Evolutionary conservation across 2,888 invertebrate genomes (phyloP).

Genomic region (Syrista parreyssii): DNA sequence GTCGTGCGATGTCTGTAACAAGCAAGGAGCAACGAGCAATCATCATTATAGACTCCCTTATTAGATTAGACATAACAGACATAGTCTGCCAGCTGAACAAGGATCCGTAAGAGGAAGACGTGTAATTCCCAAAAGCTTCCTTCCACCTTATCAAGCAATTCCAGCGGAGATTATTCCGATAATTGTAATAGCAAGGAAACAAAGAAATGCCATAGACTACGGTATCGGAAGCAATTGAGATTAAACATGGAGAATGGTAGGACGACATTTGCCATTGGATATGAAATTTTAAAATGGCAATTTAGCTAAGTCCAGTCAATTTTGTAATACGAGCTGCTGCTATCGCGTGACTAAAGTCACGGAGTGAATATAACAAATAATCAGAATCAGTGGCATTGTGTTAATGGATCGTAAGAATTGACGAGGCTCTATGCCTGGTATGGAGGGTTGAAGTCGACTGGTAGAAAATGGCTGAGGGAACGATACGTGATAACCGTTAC

Average conservation of each 20-base stretch:
- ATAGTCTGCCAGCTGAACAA: background rate
- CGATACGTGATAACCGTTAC: conserved; percentile 22
- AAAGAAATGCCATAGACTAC: background rate
- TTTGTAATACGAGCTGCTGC: background rate
- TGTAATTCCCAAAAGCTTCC: background rate
- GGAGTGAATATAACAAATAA: background rate
- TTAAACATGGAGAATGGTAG: background rate
- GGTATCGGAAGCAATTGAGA: background rate
- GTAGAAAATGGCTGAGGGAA: conserved; percentile 6
- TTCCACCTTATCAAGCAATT: background rate
- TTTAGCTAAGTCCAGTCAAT: background rate
- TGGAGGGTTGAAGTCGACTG: conserved; percentile 1
- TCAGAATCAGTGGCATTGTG: conserved; percentile 14
- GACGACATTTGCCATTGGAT: background rate
- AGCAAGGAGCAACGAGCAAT: background rate
- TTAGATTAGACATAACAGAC: background rate
- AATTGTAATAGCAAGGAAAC: background rate
- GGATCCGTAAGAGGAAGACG: background rate
- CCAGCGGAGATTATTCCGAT: background rate
- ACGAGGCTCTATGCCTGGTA: conserved; percentile 23
- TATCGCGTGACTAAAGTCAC: background rate
- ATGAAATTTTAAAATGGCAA: background rate
- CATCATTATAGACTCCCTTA: background rate
- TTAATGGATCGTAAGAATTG: conserved; percentile 33
- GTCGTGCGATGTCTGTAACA: conserved; percentile 29